Conservation (phyloP, 2,113 vertebrate genomes). For the Charina bottae region DNA sequence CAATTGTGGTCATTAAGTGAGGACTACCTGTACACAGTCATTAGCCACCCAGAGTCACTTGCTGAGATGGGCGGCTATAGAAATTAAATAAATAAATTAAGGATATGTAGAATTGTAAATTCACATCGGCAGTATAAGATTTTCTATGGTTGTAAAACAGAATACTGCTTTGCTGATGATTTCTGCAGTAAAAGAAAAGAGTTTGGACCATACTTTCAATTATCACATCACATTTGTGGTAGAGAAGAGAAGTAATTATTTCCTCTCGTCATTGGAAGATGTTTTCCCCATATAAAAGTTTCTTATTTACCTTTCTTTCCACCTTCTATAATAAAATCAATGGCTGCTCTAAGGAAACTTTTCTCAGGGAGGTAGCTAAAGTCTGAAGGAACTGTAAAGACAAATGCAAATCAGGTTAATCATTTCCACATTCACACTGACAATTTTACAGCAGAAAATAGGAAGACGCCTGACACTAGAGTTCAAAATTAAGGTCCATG, state of each 20-base stretch:
- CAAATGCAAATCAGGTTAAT: conserved; percentile 43
- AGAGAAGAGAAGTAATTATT: background rate
- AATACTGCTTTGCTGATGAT: background rate
- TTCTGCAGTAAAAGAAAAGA: background rate
- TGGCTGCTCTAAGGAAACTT: conserved; percentile 85
- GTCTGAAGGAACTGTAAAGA: conserved; percentile 88
- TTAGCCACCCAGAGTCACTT: no score
- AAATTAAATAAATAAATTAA: no score
- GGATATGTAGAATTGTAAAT: background rate
- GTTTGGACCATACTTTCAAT: background rate
- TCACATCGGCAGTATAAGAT: background rate
- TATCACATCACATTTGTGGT: background rate
- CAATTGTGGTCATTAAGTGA: no score
- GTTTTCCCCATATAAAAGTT: background rate
- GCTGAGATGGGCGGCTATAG: no score
- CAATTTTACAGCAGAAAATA: background rate
- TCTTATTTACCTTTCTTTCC: conserved; percentile 88
- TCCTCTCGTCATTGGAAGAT: background rate
- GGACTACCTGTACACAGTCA: background rate
- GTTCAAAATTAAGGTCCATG: background rate
- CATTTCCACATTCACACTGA: conserved; percentile 47
- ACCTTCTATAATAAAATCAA: conserved; percentile 83
- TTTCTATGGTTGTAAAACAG: background rate
- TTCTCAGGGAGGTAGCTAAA: conserved; percentile 91
- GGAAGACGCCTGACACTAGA: no score